Conservation (phyloP, 2,113 vertebrate genomes). For the Orcinus orca region DNA sequence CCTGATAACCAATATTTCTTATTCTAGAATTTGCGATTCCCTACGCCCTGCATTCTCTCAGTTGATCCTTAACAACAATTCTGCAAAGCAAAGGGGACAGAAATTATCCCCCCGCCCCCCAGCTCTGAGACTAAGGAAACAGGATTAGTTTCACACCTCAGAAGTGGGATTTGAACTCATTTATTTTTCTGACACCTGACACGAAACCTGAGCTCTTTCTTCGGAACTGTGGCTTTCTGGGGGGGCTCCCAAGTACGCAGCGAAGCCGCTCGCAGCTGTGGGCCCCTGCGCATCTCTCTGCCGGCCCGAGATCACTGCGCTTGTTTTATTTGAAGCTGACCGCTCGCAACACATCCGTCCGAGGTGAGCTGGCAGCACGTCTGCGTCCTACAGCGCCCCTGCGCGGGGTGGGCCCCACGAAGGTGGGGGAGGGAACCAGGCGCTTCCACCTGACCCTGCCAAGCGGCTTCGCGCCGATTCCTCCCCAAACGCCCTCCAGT, state of each 20-base stretch:
- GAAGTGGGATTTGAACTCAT: not conserved
- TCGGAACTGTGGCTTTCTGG: not conserved
- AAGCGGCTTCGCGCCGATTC: not conserved
- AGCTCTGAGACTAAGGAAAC: not conserved
- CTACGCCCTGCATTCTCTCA: not conserved
- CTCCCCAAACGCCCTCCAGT: not conserved
- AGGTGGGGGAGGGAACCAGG: not conserved
- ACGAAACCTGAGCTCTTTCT: not conserved
- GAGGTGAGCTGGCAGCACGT: too few species aligned
- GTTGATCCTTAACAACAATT: not conserved
- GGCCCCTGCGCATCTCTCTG: not conserved
- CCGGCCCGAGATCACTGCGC: not conserved
- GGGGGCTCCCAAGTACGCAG: too few species aligned
- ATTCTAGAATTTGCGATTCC: not conserved
- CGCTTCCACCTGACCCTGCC: not conserved
- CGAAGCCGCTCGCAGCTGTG: not conserved
- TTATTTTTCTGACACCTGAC: not conserved
- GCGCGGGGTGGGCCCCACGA: not conserved
- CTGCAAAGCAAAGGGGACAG: not conserved
- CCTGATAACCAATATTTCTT: not conserved
- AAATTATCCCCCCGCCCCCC: not conserved
- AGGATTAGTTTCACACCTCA: not conserved
- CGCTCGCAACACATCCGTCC: accelerated
- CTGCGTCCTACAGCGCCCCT: not conserved
- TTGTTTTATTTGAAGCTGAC: not conserved